Base-by-base conservation (phyloP, 2,797 vertebrate genomes). In the Chelidonichthys spinosus region DNA sequence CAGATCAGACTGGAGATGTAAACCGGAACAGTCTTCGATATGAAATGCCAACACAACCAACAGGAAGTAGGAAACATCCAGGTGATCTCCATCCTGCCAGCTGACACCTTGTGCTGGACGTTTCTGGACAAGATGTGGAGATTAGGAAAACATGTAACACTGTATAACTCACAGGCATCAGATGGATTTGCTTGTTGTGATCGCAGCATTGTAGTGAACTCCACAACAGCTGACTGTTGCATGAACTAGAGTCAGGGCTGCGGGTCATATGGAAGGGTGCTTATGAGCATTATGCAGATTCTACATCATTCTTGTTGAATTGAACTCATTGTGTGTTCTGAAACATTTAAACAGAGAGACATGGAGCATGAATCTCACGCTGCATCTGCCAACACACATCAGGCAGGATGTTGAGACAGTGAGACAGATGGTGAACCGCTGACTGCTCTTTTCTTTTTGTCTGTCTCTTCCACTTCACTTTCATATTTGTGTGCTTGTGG, bases 401-500 rank as follows among this genome's bases (percentile, higher is more conserved):
- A 43, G 15, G 63, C 56, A 43, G 25, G 64, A 84, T 25, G 69
- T 39, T 42, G 50, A 81, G 60, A 39, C 40, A 60, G 49, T 9
- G 9, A 40, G 78, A 76, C 69, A 53, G 82, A 74, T 63, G 71
- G 60, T 42, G 60, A 44, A 6, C 8, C 9, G 49, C 46, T 49
- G 36, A 52, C 1, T 65, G 53, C 37, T 66, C 61, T 66, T 76
- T 69, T 80, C 49, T 60, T 61, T 54, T 62, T 69, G 10, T 73
- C 70, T 69, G 55, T 71, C 74, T 44, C 63, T 65, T 83, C 32
- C 40, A 71, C 37, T 72, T 74, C 10, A 35, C 1, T 69, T 65
- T 79, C 32, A 61, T 0, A n/a, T 63, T 66, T 37, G 25, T 25
- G 25, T 47, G 61, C 70, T 58, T 63, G 35, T 35, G 69, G 67